Percentiles rank a stretch among this genome's conserved stretches.
Conservation (phyloP, 2,888 invertebrate species). For the Thelaira solivaga region DNA sequence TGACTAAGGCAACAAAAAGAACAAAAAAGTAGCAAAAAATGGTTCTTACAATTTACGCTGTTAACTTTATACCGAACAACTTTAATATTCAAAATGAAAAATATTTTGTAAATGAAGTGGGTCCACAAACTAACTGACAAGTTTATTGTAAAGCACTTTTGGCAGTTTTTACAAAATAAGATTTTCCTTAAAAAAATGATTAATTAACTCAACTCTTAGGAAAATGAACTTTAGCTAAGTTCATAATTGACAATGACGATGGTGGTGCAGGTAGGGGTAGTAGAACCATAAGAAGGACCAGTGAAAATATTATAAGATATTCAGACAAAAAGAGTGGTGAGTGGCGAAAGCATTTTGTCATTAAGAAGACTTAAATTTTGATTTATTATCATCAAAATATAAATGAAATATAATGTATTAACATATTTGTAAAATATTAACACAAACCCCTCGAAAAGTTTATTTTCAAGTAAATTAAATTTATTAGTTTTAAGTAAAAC, state of each 20-base stretch:
- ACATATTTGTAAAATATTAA: constrained; percentile 32
- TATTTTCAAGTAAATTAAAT: constrained; percentile 44
- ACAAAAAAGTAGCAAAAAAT: neutral
- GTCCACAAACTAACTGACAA: constrained; percentile 46
- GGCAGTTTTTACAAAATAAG: constrained; percentile 39
- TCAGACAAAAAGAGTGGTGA: constrained; percentile 17
- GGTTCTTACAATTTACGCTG: constrained; percentile 12
- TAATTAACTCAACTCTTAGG: constrained; percentile 54
- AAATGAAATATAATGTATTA: constrained; percentile 36
- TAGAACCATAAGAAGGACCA: no score
- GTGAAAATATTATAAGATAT: constrained; percentile 7
- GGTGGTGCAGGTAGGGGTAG: constrained; percentile 16
- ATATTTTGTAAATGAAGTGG: constrained; percentile 41
- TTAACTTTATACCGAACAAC: neutral
- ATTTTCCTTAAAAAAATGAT: constrained; percentile 59
- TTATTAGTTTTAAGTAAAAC: constrained; percentile 8
- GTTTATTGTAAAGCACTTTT: constrained; percentile 53
- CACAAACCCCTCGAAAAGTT: constrained; percentile 29
- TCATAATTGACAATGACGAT: constrained; percentile 27
- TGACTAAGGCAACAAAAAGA: constrained; percentile 3
- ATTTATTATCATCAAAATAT: constrained; percentile 49
- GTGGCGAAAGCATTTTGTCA: constrained; percentile 60
- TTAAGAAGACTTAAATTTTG: constrained; percentile 56
- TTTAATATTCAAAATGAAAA: constrained; percentile 29
- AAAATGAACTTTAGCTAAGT: constrained; percentile 43